phyloP scores from a whole-genome alignment of 1,140 invertebrate species.

The Lutraria rhynchaena region DNA sequence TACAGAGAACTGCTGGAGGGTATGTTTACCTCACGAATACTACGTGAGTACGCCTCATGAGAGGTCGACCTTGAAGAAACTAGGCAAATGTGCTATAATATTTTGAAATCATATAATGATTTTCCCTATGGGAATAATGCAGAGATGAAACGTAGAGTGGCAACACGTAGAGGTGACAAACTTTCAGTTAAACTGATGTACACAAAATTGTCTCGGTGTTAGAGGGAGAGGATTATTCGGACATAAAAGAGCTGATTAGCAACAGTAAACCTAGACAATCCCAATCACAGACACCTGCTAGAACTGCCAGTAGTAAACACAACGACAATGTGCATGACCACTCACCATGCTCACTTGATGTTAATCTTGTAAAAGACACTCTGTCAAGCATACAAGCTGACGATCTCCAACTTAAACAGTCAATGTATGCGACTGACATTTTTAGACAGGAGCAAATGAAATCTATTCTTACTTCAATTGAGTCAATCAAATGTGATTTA shows the following conservation, averaged over 20 bases:
- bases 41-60: neutral
- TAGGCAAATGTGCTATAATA: neutral
- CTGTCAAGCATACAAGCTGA: too few relatives aligned
- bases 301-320: neutral
- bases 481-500: too few relatives aligned
- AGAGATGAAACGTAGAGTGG: slow-evolving; percentile 2
- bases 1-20: neutral
- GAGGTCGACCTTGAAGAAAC: neutral
- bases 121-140: neutral
- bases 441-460: too few relatives aligned
- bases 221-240: neutral
- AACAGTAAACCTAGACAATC: slow-evolving; percentile 1
- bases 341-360: too few relatives aligned
- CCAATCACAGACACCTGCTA: neutral
- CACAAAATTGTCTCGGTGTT: neutral
- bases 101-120: slow-evolving; percentile 9
- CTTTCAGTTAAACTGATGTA: slow-evolving; percentile 13
- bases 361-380: too few relatives aligned
- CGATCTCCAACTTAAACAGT: too few relatives aligned
- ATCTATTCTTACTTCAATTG: too few relatives aligned
- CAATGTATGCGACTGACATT: too few relatives aligned
- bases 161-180: slow-evolving; percentile 26
- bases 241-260: slow-evolving; percentile 6
- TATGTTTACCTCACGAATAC: neutral
- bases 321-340: too few relatives aligned